Evolutionary conservation across 2,888 invertebrate species (phyloP).

Genomic region (Catocala fraxini): DNA sequence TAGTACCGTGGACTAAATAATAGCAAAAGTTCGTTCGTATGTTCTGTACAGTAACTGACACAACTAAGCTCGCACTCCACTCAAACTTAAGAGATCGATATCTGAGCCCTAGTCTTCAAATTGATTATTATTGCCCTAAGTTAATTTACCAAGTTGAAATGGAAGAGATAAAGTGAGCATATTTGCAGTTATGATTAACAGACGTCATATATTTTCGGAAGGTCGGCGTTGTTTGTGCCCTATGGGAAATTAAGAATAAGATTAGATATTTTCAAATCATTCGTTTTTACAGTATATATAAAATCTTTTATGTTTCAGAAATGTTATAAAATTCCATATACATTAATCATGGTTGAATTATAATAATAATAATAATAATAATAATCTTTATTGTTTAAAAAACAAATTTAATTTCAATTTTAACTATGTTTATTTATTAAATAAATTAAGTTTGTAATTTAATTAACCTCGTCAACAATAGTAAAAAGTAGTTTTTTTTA

Average conservation of each 20-base stretch:
- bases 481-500: too few species aligned
- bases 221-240: background rate
- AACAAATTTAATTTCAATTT: too few species aligned
- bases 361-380: too few species aligned
- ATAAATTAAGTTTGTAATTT: too few species aligned
- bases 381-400: too few species aligned
- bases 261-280: background rate
- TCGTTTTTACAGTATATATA: background rate
- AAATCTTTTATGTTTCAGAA: background rate
- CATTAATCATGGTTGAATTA: too few species aligned
- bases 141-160: constrained; percentile 24
- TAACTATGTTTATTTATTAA: too few species aligned
- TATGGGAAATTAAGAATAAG: background rate
- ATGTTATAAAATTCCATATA: too few species aligned
- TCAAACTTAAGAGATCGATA: constrained; percentile 39
- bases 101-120: constrained; percentile 26
- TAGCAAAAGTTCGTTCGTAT: constrained; percentile 46
- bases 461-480: too few species aligned
- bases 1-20: constrained; percentile 52
- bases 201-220: background rate
- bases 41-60: constrained; percentile 28
- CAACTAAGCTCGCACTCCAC: constrained; percentile 23
- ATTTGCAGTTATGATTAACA: background rate
- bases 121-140: constrained; percentile 35
- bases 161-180: background rate